These are phyloP conservation scores for Micromussa lordhowensis DNA, from an alignment of 92 coral and sea anemone genomes.

Conservation along the genomic window DNA sequence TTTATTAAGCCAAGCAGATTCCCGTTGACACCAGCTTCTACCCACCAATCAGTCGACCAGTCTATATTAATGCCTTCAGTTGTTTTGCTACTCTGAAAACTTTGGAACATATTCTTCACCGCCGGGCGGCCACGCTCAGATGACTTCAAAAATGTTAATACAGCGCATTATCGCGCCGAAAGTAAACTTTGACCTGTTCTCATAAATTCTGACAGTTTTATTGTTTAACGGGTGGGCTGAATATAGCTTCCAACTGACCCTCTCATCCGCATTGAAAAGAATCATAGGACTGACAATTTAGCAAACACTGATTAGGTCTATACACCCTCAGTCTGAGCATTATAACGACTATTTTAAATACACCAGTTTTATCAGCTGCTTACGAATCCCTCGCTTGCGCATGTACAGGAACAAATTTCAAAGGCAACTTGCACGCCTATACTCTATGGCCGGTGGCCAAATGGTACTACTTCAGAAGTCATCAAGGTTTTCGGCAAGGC, in stretches of 20 bases:
- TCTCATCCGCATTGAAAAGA: neutral
- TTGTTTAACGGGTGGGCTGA: conserved; percentile 19
- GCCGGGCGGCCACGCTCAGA: conserved; percentile 8
- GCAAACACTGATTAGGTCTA: neutral
- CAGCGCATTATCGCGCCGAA: neutral
- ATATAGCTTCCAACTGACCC: neutral
- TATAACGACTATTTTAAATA: too few relatives aligned
- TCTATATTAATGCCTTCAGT: neutral
- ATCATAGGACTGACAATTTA: too few relatives aligned
- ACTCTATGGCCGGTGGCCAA: too few relatives aligned
- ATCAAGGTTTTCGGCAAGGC: too few relatives aligned
- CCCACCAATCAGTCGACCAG: too few relatives aligned
- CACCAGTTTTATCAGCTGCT: too few relatives aligned
- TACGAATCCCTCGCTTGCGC: too few relatives aligned
- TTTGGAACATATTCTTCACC: neutral
- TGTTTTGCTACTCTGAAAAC: neutral
- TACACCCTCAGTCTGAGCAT: neutral
- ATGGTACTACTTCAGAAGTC: too few relatives aligned
- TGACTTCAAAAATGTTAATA: conserved; percentile 7
- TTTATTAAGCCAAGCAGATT: neutral
- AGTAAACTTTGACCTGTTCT: neutral
- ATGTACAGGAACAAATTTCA: too few relatives aligned
- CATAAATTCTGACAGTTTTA: conserved; percentile 4
- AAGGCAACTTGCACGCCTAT: too few relatives aligned
- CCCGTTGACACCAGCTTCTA: neutral